phyloP scores from a whole-genome alignment of 2,797 vertebrate genomes.

The Sorex maritimensis region DNA sequence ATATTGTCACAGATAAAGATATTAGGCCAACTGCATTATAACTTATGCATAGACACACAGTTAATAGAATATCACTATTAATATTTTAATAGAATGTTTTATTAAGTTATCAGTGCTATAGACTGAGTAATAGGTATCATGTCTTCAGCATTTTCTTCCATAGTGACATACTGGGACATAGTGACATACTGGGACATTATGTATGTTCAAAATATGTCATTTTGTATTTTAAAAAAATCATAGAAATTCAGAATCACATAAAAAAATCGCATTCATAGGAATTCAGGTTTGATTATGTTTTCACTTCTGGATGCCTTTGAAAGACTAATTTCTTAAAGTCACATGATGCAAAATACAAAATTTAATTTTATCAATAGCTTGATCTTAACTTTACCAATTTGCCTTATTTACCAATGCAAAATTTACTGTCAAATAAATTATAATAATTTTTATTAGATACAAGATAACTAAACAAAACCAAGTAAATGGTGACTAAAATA shows the following conservation, averaged over 20 bases:
- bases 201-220: too few species aligned
- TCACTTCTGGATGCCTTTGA: not conserved
- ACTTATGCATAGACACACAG: too few species aligned
- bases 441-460: not conserved
- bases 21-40: not conserved
- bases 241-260: too few species aligned
- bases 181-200: too few species aligned
- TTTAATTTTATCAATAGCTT: not conserved
- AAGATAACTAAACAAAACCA: slow-evolving; percentile 6
- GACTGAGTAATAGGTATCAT: not conserved
- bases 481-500: slow-evolving; percentile 2
- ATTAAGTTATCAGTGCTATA: not conserved
- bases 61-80: too few species aligned
- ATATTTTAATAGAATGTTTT: not conserved
- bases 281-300: not conserved
- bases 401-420: not conserved
- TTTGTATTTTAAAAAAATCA: too few species aligned
- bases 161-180: too few species aligned
- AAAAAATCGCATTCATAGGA: not conserved
- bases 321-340: not conserved
- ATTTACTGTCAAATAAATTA: slow-evolving; percentile 23
- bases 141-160: not conserved
- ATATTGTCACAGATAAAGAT: not conserved
- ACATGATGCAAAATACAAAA: slow-evolving; percentile 39
- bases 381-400: not conserved